Percentiles rank a stretch among this genome's conserved stretches.
Evolutionary conservation across 2,888 invertebrate genomes (phyloP).

Genomic region (Linnaemya vulpina): DNA sequence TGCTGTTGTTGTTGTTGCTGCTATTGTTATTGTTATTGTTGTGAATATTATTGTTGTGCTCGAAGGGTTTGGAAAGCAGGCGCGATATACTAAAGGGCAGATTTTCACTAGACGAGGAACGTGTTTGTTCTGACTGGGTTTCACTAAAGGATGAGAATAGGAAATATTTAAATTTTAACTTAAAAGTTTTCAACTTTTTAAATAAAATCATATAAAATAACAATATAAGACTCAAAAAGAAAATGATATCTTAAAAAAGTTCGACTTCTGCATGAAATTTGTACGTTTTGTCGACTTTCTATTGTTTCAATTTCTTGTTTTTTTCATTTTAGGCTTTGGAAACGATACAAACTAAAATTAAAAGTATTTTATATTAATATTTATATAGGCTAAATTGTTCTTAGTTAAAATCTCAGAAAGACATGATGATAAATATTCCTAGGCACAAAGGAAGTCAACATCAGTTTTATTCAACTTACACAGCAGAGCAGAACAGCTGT

Average conservation of each 20-base stretch:
- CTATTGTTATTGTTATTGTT: constrained; percentile 78
- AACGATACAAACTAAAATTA: constrained; percentile 16
- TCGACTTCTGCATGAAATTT: neutral
- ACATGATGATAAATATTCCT: too few relatives aligned
- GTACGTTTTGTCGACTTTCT: neutral
- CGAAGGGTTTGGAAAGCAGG: constrained; percentile 90
- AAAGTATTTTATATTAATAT: too few relatives aligned
- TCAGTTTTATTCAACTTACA: too few relatives aligned
- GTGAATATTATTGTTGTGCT: constrained; percentile 83
- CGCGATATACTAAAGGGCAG: constrained; percentile 92
- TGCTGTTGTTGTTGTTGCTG: constrained; percentile 80
- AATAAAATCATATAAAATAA: too few relatives aligned
- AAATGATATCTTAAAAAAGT: too few relatives aligned
- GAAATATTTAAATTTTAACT: neutral
- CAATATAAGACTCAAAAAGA: too few relatives aligned
- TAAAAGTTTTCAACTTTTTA: too few relatives aligned
- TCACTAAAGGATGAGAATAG: constrained; percentile 79
- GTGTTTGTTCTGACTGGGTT: constrained; percentile 84
- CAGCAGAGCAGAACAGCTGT: too few relatives aligned
- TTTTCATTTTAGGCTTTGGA: neutral
- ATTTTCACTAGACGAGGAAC: constrained; percentile 83
- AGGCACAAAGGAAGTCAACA: too few relatives aligned
- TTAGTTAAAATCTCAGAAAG: too few relatives aligned
- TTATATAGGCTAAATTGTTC: too few relatives aligned
- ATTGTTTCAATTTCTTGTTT: neutral